Evolutionary conservation across 1,140 invertebrate species (phyloP), one percentile per base, ranked within the genome.

Genomic region (Leptinotarsa texana): DNA sequence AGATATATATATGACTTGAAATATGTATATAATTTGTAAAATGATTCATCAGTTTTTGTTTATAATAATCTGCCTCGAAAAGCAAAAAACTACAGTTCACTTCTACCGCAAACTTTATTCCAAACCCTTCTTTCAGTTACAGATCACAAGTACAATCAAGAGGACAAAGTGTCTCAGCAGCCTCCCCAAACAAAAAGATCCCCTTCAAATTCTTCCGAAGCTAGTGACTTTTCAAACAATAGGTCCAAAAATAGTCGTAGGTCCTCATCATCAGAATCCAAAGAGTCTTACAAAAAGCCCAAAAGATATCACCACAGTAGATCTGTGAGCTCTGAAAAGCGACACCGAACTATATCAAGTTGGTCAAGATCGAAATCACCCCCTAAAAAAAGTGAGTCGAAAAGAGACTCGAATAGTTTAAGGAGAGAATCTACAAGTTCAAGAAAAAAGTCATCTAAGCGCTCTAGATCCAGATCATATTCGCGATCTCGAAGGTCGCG

Each of bases 261-360:
- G n/a, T 75, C 77, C 42, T 76, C 79, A 4, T 79, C 78, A 2
- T 21, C n/a, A 69, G 78, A 42, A 22, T 27, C 51, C 21, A 73
- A 73, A 33, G 69, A 73, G 18, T 73, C 76, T 8, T 57, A 73
- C 22, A 75, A 72, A 33, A 75, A 73, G 72, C 74, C 74, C 8
- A 79, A 79, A 61, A 72, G 71, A 24, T 17, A 71, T n/a, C 65
- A 13, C n/a, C 67, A 62, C 49, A 57, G 51, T 57, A 68, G 76
- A 61, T 75, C 74, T 18, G 49, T 69, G 47, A 78, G 75, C 22
- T 18, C 27, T 42, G 47, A 72, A 51, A 57, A 68, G 62, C 21
- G 63, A 57, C 77, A 22, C 21, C 63, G 27, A n/a, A n/a, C 72
- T 3, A 15, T 63, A 69, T 18, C 75, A 21, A 77, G 71, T 47